Evolutionary conservation across 2,113 vertebrate genomes (phyloP), one percentile per base, ranked within the genome.

Genomic region (Malurus cyaneus): DNA sequence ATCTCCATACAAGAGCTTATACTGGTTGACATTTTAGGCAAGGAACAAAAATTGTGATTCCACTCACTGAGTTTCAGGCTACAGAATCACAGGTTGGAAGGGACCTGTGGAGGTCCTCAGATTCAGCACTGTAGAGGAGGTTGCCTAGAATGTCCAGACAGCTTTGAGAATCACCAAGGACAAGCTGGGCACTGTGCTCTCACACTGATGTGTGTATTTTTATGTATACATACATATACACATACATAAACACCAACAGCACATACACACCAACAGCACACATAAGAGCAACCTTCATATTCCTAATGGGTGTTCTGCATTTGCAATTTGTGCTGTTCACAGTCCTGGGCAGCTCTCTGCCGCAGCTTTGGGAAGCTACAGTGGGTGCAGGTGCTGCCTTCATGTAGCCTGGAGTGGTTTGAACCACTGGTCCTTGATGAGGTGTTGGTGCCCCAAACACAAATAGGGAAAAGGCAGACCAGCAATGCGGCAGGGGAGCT

Each of bases 391-490:
- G 19, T 19, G 25, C 12, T 57, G 26, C 31, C 25, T 49, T 71
- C 50, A 4, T 3, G 2, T 31, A n/a, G n/a, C 16, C 49, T 79
- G 62, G 5, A 20, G 13, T 25, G 28, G 8, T 69, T 67, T 47
- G 69, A 86, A 49, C 12, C 8, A 36, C 44, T 21, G 11, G 25
- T 54, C 25, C 20, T 67, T 36, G 21, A 23, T 14, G 26, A 49
- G 31, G 19, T 18, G 2, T 1, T 59, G 39, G 5, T 42, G 14
- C 6, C 23, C 29, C 0, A 8, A 39, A 18, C 5, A 26, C 21
- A 57, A 81, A 52, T 20, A 8, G 8, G 9, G 59, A 42, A 73
- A 73, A 50, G 12, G 10, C 12, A 54, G 18, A 4, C 2, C 32
- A 56, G 7, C 28, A 52, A 34, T 24, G 19, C 1, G 7, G 5